Conservation (phyloP, 2,888 invertebrate genomes). For the Pandemis cinnamomeana region DNA sequence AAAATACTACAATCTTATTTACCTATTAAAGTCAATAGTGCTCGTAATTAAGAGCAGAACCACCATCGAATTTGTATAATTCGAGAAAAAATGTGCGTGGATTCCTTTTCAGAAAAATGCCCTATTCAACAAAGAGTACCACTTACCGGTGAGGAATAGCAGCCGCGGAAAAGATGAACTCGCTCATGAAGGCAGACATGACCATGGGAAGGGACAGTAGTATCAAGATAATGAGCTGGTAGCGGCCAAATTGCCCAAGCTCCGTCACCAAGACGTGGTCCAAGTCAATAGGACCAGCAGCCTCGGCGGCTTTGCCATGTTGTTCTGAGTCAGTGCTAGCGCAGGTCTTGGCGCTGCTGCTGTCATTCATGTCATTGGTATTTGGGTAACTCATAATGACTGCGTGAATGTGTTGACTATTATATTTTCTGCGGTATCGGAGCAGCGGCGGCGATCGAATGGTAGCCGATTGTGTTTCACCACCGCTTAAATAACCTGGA, state of each 20-base stretch:
- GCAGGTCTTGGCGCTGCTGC: background rate
- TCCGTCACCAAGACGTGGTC: conserved; percentile 51
- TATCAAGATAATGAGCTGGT: conserved; percentile 85
- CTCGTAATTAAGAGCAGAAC: no score
- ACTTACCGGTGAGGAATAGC: conserved; percentile 87
- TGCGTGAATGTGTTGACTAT: background rate
- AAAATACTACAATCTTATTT: no score
- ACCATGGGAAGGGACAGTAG: conserved; percentile 86
- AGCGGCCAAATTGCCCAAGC: conserved; percentile 87
- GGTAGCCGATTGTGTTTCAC: background rate
- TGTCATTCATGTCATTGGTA: background rate
- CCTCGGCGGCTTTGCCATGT: background rate
- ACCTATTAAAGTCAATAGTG: no score
- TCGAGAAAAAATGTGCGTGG: no score
- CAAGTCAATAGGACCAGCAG: background rate
- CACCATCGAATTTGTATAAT: no score
- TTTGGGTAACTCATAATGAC: background rate
- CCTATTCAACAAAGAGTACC: background rate
- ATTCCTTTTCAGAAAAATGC: no score
- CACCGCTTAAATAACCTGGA: background rate
- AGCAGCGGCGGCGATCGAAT: background rate
- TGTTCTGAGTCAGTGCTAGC: background rate
- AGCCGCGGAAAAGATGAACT: conserved; percentile 89
- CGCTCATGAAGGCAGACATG: conserved; percentile 86
- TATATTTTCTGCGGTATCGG: background rate